Percentiles rank a stretch among this genome's conserved stretches.
These are phyloP conservation scores for Tipula lateralis DNA, from an alignment of 2,888 invertebrate genomes.

Conservation along the genomic window DNA sequence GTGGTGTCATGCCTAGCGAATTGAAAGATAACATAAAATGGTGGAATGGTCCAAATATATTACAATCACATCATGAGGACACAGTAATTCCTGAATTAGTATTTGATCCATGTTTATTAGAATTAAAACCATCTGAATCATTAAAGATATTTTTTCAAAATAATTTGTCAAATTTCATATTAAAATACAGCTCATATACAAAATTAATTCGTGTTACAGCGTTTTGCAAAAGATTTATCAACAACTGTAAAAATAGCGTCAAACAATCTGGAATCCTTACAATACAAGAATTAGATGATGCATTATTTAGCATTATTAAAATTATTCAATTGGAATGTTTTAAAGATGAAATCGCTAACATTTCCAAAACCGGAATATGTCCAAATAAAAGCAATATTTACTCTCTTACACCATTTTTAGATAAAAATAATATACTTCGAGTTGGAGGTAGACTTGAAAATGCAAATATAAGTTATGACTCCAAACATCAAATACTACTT, in stretches of 20 bases:
- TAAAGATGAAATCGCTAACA: no score
- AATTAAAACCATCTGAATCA: not conserved
- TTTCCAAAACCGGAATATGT: no score
- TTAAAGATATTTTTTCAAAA: not conserved
- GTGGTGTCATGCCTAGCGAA: not conserved
- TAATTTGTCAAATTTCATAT: not conserved
- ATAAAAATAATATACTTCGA: no score
- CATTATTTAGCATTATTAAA: not conserved
- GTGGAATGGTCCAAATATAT: not conserved
- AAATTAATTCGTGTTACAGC: not conserved
- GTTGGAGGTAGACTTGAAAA: not conserved
- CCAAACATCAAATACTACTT: no score
- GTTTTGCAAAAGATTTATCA: not conserved
- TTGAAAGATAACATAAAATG: not conserved
- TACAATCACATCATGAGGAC: not conserved
- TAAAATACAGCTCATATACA: not conserved
- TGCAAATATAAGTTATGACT: not conserved
- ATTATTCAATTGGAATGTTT: not conserved
- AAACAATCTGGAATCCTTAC: not conserved
- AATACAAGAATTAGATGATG: not conserved
- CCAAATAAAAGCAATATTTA: no score
- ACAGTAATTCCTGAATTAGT: not conserved
- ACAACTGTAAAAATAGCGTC: not conserved
- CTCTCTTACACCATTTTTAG: not conserved
- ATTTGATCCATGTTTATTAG: not conserved